These are phyloP conservation scores for Sesamia inferens DNA, from an alignment of 2,888 invertebrate species.

Conservation along the genomic window DNA sequence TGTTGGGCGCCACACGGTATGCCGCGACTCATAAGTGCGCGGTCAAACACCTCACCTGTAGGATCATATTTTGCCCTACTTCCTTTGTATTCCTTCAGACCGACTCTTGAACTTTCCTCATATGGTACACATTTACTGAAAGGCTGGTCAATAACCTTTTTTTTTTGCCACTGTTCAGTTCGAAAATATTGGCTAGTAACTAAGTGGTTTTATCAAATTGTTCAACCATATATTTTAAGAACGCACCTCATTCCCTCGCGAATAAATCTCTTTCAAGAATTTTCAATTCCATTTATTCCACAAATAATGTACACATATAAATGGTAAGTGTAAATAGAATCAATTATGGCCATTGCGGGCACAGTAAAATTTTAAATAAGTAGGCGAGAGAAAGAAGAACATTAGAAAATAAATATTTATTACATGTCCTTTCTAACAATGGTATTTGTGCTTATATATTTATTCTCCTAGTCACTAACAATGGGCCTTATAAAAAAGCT, in stretches of 20 bases:
- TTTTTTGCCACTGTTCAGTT: neutral
- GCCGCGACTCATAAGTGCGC: slow-evolving; percentile 75
- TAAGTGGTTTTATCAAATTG: neutral
- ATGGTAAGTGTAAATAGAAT: no score
- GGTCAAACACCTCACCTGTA: slow-evolving; percentile 84
- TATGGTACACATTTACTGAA: slow-evolving; percentile 17
- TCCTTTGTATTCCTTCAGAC: slow-evolving; percentile 49
- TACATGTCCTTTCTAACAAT: no score
- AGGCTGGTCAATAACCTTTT: slow-evolving; percentile 41
- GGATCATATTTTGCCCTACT: slow-evolving; percentile 38
- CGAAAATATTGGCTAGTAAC: neutral
- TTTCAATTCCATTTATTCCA: neutral
- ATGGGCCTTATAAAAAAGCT: no score
- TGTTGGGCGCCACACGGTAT: slow-evolving; percentile 78
- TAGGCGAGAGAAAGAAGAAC: no score
- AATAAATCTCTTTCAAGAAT: neutral
- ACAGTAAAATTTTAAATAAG: neutral
- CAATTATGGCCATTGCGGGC: no score
- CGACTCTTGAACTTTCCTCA: slow-evolving; percentile 10
- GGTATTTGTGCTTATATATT: no score
- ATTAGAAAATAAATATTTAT: no score
- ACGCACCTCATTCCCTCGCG: neutral
- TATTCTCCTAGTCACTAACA: no score
- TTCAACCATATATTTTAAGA: neutral
- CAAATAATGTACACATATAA: no score